Base-by-base conservation (phyloP, 1,140 invertebrate genomes). In the Phymastichus coffea region DNA sequence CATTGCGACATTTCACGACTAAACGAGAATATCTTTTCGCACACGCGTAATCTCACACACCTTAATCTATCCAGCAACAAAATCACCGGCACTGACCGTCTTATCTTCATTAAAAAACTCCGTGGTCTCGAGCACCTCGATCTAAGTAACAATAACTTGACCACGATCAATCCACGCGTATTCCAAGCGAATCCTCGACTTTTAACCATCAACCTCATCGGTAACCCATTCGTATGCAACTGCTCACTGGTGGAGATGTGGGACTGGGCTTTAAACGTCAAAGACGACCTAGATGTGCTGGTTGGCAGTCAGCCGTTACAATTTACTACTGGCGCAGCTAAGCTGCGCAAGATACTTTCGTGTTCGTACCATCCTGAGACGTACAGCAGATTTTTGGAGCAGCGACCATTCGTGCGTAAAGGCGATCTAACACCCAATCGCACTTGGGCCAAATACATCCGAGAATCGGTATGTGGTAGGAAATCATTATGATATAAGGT, bases 401-500 rank as follows among this genome's bases (percentile, higher is more conserved):
- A 80, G 2, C 81, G 83, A 53, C 81, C 84, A 3, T 82, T 85
- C 33, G 74, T 81, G 2, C 82, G 85, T 37, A 79, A 78, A 57
- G 80, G 82, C 43, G 82, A 85, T 61, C 58, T 84, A 4, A 82
- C 81, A 1, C 83, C 81, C 10, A 84, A 85, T 60, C 82, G 86
- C 64, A 88, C 87, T 0, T 88, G 87, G 87, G 86, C 86, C 0
- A 88, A 87, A 68, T 89, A 87, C 63, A 83, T 88, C 0, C 77
- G 86, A 35, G 87, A 88, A 69, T 87, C 87, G 0, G 85, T 81
- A 35, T 89, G 87, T 64, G 82, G 82, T 28, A 83, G 66, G 17
- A 66, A 68, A 61, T 74, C 57, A 74, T 79, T 77, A 80, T 74
- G 78, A 80, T 74, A 76, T 58, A 59, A 19, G 26, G 44, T n/a